phyloP scores from a whole-genome alignment of 2,888 invertebrate species.

The Plutella xylostella region DNA sequence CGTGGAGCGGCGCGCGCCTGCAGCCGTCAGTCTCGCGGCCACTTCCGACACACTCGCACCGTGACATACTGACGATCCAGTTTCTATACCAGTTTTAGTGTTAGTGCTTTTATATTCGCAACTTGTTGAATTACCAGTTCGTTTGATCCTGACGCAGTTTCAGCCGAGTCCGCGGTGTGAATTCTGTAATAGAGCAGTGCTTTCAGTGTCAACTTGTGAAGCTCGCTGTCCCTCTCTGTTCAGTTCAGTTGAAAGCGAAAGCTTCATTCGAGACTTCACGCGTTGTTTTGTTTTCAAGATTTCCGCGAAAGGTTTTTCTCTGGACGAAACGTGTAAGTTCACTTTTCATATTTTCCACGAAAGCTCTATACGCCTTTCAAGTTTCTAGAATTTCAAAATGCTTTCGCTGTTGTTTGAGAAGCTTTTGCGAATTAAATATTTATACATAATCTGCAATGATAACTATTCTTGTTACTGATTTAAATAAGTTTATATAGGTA shows the following conservation, averaged over 20 bases:
- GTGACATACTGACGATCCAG: slow-evolving; percentile 3
- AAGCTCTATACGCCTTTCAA: too few species aligned
- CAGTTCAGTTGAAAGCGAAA: slow-evolving; percentile 47
- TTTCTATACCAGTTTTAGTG: neutral
- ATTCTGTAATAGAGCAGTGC: slow-evolving; percentile 50
- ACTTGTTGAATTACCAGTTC: neutral
- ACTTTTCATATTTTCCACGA: slow-evolving; percentile 12
- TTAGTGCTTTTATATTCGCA: neutral
- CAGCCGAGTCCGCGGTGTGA: slow-evolving; percentile 32
- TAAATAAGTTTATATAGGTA: too few species aligned
- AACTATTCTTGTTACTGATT: too few species aligned
- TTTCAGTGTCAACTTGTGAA: slow-evolving; percentile 57
- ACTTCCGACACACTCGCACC: slow-evolving; percentile 41
- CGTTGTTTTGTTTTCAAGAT: slow-evolving; percentile 56
- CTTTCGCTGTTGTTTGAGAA: too few species aligned
- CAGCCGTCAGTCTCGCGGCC: slow-evolving; percentile 24
- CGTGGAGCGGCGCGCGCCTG: slow-evolving; percentile 48
- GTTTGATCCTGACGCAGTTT: neutral
- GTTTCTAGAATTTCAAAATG: too few species aligned
- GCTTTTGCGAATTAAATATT: too few species aligned
- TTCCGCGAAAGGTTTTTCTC: slow-evolving; percentile 31
- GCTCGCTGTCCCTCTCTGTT: slow-evolving; percentile 45
- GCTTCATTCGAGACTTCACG: slow-evolving; percentile 37
- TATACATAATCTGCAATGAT: too few species aligned
- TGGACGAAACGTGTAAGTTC: too few species aligned